phyloP scores from a whole-genome alignment of 2,797 vertebrate genomes.

The Esox lucius region DNA sequence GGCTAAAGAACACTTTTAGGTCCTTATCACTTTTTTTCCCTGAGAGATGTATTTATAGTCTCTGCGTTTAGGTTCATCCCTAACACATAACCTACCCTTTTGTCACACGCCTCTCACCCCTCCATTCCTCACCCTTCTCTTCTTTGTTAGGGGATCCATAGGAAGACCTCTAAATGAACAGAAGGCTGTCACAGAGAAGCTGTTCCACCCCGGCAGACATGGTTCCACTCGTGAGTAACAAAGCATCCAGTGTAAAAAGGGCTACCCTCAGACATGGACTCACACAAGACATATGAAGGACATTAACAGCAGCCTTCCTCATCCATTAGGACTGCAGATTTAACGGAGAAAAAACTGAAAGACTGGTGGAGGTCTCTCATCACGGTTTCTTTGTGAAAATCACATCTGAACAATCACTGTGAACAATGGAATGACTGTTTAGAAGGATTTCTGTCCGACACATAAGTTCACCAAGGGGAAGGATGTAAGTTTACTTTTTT shows the following conservation, averaged over 20 bases:
- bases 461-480: background rate
- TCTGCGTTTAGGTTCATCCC: too few relatives aligned
- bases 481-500: background rate
- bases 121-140: too few relatives aligned
- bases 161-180: too few relatives aligned
- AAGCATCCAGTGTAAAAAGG: background rate
- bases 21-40: too few relatives aligned
- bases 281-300: slow-evolving; percentile 14
- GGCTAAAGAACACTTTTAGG: too few relatives aligned
- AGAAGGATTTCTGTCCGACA: background rate
- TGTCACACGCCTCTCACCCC: too few relatives aligned
- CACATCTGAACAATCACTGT: background rate
- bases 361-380: background rate
- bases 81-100: too few relatives aligned
- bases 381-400: background rate
- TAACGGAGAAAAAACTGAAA: background rate
- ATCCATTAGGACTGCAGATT: slow-evolving; percentile 10
- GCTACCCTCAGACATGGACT: background rate
- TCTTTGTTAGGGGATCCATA: too few relatives aligned
- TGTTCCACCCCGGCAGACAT: background rate
- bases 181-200: too few relatives aligned
- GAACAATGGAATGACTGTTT: background rate
- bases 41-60: too few relatives aligned
- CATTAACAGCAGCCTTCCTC: background rate
- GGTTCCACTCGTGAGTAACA: background rate